Evolutionary conservation across 2,113 vertebrate genomes (phyloP), one percentile per base, ranked within the genome.

Genomic region (Ceyx melanurus): DNA sequence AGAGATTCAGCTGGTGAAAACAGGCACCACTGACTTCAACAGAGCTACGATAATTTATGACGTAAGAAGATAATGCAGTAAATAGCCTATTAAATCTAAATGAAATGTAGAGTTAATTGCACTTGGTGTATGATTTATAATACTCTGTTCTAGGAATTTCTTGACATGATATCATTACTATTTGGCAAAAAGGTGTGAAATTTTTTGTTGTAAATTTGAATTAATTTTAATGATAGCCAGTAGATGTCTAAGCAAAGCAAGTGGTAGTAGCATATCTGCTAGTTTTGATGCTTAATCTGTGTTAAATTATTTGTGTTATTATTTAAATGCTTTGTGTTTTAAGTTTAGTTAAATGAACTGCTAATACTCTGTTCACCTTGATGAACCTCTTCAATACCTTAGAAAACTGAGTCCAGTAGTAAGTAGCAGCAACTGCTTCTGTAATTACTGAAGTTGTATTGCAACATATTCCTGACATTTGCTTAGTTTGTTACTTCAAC

Each of bases 61-160:
- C 54, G 40, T 37, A 57, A 75, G 73, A 86, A 66, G 37, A 91
- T 95, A 65, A 93, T 45, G 54, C 74, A 92, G 62, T 85, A 90
- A 96, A 94, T 92, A 85, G 66, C 23, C 81, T 77, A 80, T 91
- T 91, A 94, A 94, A 93, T 57, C n/a, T 28, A 82, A 94, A 94
- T 80, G 4, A 95, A 91, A 91, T 73, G 40, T 82, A 43, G 62
- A 33, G 17, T 90, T 88, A 89, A 72, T 88, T 88, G 64, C n/a
- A 86, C 6, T 22, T 90, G 60, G n/a, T 60, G 64, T 80, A 45
- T 72, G 13, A 90, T 94, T 94, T 92, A 83, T 84, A 81, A 9
- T 15, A 51, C 7, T 78, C 86, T 58, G 23, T 35, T 78, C 58
- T 82, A 82, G 31, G 57, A 82, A 42, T 84, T 87, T 87, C 71